Evolutionary conservation across 1,140 invertebrate genomes (phyloP).

Genomic region (Drosophila murphyi): DNA sequence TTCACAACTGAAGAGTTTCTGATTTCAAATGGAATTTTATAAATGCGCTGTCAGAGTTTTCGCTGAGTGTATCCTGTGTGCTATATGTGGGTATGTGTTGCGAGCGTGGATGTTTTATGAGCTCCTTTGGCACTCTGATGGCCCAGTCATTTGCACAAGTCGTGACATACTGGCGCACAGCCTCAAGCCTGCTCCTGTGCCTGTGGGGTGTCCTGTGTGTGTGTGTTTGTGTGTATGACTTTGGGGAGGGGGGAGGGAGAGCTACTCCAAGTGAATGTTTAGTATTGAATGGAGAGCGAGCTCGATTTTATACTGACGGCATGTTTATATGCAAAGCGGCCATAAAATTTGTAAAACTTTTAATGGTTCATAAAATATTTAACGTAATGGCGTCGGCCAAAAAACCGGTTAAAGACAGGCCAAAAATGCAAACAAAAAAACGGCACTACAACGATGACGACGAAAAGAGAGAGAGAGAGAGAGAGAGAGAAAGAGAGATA

Average conservation of each 20-base stretch:
- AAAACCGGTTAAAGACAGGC: conserved; percentile 76
- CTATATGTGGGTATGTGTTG: conserved; percentile 8
- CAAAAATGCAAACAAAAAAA: conserved; percentile 35
- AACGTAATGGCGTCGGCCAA: conserved; percentile 68
- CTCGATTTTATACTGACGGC: conserved; percentile 31
- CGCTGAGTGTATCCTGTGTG: conserved; percentile 3
- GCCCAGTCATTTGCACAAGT: conserved; percentile 76
- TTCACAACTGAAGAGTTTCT: too few relatives aligned
- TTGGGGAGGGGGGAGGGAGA: background rate
- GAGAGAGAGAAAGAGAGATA: too few relatives aligned
- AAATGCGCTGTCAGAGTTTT: background rate
- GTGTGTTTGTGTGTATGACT: too few relatives aligned
- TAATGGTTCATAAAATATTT: conserved; percentile 83
- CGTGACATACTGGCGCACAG: conserved; percentile 70
- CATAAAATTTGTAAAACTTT: conserved; percentile 82
- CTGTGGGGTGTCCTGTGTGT: too few relatives aligned
- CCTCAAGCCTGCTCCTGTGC: conserved; percentile 17
- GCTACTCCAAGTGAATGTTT: conserved; percentile 7
- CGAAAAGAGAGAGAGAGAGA: background rate
- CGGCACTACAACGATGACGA: background rate
- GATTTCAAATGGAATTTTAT: too few relatives aligned
- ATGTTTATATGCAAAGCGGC: conserved; percentile 78
- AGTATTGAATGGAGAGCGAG: conserved; percentile 25
- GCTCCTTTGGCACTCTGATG: conserved; percentile 78
- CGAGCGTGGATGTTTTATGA: conserved; percentile 67